These are phyloP conservation scores for Pelosia muscerda DNA, from an alignment of 2,888 invertebrate species.

Conservation along the genomic window DNA sequence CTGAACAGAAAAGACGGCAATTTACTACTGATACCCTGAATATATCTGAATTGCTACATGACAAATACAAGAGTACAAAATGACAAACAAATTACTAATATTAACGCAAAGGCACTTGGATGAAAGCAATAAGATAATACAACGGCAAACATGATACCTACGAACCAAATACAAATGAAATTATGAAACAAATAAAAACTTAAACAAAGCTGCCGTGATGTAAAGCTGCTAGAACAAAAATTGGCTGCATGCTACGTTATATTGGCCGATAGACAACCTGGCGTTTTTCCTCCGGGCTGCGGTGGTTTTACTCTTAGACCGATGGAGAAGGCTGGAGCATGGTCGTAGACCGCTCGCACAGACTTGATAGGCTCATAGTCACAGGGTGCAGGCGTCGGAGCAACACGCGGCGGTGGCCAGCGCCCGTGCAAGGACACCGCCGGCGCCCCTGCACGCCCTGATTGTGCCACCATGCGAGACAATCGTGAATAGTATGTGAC, in stretches of 20 bases:
- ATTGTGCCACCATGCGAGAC: constrained; percentile 41
- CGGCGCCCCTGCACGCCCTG: constrained; percentile 90
- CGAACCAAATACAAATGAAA: neutral
- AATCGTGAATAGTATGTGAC: constrained; percentile 30
- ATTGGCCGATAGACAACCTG: constrained; percentile 76
- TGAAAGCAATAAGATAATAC: neutral
- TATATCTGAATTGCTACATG: no score
- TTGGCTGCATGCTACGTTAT: constrained; percentile 37
- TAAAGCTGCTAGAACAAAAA: constrained; percentile 7
- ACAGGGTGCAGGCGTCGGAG: constrained; percentile 95
- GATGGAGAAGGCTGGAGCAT: constrained; percentile 88
- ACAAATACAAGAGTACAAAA: neutral
- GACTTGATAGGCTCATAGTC: constrained; percentile 94
- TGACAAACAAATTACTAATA: neutral
- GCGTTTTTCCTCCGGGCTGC: constrained; percentile 78
- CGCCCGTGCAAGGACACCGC: constrained; percentile 93
- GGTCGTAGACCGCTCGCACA: constrained; percentile 82
- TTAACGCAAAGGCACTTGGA: neutral
- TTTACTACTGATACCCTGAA: no score
- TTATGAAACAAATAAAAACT: constrained; percentile 14
- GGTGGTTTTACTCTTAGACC: constrained; percentile 85
- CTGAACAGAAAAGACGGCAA: neutral
- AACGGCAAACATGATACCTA: neutral
- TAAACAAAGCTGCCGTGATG: constrained; percentile 23
- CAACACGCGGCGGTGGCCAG: constrained; percentile 89